Evolutionary conservation across 2,888 invertebrate genomes (phyloP), one percentile per base, ranked within the genome.

Genomic region (Auanema freiburgensis): DNA sequence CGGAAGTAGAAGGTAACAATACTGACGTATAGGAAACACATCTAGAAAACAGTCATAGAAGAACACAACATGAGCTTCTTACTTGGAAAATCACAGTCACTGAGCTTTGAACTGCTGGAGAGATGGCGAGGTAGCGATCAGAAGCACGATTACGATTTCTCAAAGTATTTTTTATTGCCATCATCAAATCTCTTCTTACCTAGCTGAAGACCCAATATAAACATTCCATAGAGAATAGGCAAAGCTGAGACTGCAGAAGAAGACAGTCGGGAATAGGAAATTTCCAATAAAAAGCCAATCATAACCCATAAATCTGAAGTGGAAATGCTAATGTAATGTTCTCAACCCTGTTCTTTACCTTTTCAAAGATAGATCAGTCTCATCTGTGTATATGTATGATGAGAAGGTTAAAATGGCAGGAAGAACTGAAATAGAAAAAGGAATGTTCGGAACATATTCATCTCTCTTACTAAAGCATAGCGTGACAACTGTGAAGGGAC

Each of bases 361-460:
- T 11, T 54, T 57, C 16, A 71, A 57, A 43, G 67, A 67, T 42
- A 67, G 50, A 41, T 70, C 67, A 1, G 63, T 55, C 14, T 71
- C 69, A n/a, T 69, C 67, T 3, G 70, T 54, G 16, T 75, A 70
- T 53, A 72, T 67, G 54, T 71, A 77, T 3, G 74, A 74, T 1
- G 71, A 61, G 55, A 78, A 66, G 51, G 78, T 77, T 56, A 77
- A 65, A 0, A 65, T 41, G 1, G 59, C 63, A 0, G 80, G 78
- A 11, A 75, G 18, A 3, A 74, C 80, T 80, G 63, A 44, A 78
- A 71, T 18, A 52, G 23, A 52, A 8, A 23, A 18, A 1, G 51
- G 18, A n/a, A 16, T 11, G 12, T 43, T 43, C n/a, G 14, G 14
- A 43, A 43, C 11, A 12, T 11, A 43, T 43, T 12, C 43, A 43